Conservation (phyloP, 2,113 vertebrate species). For the Aegotheles bennettii region DNA sequence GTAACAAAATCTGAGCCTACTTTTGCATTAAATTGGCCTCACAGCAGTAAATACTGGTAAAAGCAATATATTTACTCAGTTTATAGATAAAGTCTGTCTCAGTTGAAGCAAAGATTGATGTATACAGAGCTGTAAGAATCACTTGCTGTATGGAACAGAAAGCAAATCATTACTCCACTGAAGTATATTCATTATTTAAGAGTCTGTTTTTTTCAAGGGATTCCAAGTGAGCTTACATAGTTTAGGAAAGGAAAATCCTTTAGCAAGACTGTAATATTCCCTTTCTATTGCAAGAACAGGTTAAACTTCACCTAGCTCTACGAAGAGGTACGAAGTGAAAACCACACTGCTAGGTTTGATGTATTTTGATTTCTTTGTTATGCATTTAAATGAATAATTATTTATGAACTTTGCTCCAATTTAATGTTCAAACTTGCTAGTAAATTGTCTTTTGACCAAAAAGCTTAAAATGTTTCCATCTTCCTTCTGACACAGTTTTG, state of each 20-base stretch:
- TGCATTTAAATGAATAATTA: background rate
- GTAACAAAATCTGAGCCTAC: background rate
- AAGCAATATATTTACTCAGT: background rate
- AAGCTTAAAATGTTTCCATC: background rate
- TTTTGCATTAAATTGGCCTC: background rate
- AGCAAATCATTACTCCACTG: background rate
- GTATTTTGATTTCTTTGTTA: background rate
- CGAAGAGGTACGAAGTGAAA: background rate
- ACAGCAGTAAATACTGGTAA: background rate
- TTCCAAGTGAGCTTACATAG: background rate
- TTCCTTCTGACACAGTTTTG: background rate
- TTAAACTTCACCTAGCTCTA: background rate
- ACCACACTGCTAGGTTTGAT: background rate
- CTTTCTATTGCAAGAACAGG: background rate
- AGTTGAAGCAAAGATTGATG: background rate
- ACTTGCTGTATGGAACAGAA: background rate
- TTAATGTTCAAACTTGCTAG: background rate
- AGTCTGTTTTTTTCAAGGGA: background rate
- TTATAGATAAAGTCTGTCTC: background rate
- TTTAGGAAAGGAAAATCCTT: background rate
- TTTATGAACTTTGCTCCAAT: background rate
- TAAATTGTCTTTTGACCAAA: background rate
- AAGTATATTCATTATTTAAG: background rate
- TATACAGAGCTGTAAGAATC: background rate
- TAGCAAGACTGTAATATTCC: background rate